Percentiles rank a stretch among this genome's conserved stretches.
phyloP scores from a whole-genome alignment of 2,113 vertebrate species.

The Ceuthmochares aereus region DNA sequence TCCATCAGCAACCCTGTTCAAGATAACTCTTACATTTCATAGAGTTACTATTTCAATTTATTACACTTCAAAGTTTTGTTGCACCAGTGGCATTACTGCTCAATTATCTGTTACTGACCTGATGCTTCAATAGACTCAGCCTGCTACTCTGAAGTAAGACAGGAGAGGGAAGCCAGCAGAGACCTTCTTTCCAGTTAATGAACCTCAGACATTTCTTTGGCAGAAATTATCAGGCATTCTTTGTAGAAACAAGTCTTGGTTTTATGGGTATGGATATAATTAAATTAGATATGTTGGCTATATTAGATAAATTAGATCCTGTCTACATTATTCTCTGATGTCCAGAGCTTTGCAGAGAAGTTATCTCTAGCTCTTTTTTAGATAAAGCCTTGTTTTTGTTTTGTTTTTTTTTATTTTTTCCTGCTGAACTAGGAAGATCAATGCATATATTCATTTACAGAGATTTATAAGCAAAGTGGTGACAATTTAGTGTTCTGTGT shows the following conservation, averaged over 20 bases:
- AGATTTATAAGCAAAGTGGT: background rate
- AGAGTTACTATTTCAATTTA: background rate
- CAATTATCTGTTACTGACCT: background rate
- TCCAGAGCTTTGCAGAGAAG: background rate
- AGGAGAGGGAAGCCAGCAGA: background rate
- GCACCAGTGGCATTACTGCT: background rate
- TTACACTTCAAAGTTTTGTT: background rate
- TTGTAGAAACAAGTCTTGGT: background rate
- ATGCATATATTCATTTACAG: background rate
- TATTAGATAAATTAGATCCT: background rate
- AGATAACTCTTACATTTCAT: background rate
- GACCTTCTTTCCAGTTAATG: background rate
- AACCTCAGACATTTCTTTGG: background rate
- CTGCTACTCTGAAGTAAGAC: background rate
- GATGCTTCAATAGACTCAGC: background rate
- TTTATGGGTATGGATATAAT: background rate
- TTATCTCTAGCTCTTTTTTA: background rate
- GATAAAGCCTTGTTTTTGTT: background rate
- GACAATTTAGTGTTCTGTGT: background rate
- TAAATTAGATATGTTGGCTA: background rate
- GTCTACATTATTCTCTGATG: rapidly evolving
- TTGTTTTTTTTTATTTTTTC: no score
- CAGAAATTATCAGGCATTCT: background rate
- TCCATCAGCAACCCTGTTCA: background rate
- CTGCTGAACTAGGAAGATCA: background rate